Evolutionary conservation across 2,113 vertebrate species (phyloP).

Genomic region (Ondatra zibethicus): DNA sequence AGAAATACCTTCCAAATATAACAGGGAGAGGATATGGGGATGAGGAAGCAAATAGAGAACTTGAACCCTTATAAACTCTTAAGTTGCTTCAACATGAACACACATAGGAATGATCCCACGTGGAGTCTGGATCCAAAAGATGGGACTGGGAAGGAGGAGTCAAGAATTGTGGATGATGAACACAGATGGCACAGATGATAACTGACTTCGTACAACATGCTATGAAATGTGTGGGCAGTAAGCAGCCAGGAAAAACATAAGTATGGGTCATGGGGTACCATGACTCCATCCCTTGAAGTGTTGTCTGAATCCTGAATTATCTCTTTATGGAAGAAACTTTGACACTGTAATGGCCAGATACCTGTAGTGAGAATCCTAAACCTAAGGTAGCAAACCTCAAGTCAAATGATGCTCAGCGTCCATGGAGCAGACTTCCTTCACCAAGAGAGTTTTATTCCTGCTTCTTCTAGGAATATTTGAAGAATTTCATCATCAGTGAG

Average conservation of each 20-base stretch:
- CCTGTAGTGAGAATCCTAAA: not conserved
- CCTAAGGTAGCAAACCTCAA: not conserved
- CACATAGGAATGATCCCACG: not conserved
- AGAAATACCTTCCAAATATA: not conserved
- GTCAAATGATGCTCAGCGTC: not conserved
- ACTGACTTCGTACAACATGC: not conserved
- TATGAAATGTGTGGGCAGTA: not conserved
- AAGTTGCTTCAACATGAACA: not conserved
- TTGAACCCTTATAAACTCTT: not conserved
- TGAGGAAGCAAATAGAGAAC: not conserved
- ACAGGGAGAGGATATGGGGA: not conserved
- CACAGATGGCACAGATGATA: not conserved
- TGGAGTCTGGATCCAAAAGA: not conserved
- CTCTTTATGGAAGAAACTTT: not conserved
- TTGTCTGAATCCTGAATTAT: not conserved
- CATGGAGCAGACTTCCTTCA: not conserved
- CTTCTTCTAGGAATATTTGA: not conserved
- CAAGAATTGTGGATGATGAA: too few relatives aligned
- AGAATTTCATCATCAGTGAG: not conserved
- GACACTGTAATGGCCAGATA: not conserved
- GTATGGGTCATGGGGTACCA: not conserved
- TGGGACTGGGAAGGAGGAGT: too few relatives aligned
- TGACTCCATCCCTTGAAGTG: not conserved
- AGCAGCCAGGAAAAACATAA: not conserved
- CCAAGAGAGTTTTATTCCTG: not conserved